A percentile compares a stretch with the other conserved stretches of the same genome.
These are phyloP conservation scores for Terebella lapidaria DNA, from an alignment of 2,888 invertebrate genomes.

Conservation along the genomic window DNA sequence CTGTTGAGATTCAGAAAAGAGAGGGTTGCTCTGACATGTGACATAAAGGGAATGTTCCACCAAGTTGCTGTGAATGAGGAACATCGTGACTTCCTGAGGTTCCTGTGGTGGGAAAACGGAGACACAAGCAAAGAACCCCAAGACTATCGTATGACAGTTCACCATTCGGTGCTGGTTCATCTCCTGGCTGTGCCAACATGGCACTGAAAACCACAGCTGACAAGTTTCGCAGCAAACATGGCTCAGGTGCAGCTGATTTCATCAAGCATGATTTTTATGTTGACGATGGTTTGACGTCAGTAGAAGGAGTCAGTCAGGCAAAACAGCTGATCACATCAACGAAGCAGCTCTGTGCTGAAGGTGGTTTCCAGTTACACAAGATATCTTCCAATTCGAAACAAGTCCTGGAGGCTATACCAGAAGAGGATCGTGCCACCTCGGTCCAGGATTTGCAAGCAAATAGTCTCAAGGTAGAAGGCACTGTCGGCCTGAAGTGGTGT, in stretches of 20 bases:
- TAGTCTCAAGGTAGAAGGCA: background rate
- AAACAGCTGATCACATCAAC: background rate
- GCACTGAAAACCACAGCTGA: background rate
- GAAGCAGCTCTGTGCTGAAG: background rate
- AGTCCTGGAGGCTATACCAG: background rate
- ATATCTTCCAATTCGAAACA: background rate
- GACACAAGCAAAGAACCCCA: background rate
- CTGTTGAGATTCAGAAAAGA: background rate
- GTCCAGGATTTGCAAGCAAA: background rate
- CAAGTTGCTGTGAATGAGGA: background rate
- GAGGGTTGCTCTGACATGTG: background rate
- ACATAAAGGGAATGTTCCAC: slow-evolving; percentile 1
- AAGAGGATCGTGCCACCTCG: background rate
- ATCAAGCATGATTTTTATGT: slow-evolving; percentile 1
- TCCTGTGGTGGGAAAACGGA: slow-evolving; percentile 1
- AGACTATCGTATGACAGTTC: background rate
- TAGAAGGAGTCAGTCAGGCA: background rate
- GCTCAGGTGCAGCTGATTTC: background rate
- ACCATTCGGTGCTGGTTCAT: background rate
- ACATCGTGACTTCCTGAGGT: background rate
- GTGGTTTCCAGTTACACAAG: background rate
- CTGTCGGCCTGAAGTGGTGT: slow-evolving; percentile 2
- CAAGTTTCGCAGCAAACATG: background rate
- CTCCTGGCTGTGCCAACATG: background rate
- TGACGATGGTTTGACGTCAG: slow-evolving; percentile 2